Conservation (phyloP, 2,797 vertebrate genomes). For the Anguilla obscura region DNA sequence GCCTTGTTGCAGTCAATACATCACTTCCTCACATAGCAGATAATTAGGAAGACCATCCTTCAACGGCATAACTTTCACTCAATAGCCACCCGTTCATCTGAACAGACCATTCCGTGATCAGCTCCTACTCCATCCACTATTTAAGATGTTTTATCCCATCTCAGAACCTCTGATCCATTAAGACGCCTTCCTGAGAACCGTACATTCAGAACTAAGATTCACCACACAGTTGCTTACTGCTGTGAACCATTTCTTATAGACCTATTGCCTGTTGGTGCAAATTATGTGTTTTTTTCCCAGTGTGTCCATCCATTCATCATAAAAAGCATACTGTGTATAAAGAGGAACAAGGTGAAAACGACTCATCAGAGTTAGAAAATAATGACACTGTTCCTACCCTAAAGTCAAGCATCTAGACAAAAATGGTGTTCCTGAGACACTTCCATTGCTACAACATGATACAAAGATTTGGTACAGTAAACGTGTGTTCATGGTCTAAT, state of each 20-base stretch:
- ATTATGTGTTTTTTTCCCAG: not conserved
- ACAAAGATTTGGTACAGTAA: too few species aligned
- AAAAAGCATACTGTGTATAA: not conserved
- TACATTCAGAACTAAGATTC: not conserved
- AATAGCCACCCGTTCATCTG: not conserved
- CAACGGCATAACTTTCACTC: not conserved
- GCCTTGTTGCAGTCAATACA: not conserved
- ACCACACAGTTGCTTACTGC: not conserved
- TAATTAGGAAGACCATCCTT: not conserved
- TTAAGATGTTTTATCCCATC: not conserved
- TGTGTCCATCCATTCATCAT: not conserved
- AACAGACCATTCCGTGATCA: not conserved
- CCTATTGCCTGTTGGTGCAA: not conserved
- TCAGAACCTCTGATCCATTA: not conserved
- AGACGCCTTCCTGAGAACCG: not conserved
- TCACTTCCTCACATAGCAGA: not conserved
- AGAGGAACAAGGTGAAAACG: not conserved
- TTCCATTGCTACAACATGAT: not conserved
- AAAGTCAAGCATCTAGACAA: too few species aligned
- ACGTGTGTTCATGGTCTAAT: too few species aligned
- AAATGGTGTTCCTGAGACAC: too few species aligned
- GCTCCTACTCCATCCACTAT: not conserved
- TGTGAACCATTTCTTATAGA: not conserved
- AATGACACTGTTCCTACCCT: not conserved
- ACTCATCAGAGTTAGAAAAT: not conserved